Conservation (phyloP, 2,888 invertebrate species). For the Pterostichus niger region DNA sequence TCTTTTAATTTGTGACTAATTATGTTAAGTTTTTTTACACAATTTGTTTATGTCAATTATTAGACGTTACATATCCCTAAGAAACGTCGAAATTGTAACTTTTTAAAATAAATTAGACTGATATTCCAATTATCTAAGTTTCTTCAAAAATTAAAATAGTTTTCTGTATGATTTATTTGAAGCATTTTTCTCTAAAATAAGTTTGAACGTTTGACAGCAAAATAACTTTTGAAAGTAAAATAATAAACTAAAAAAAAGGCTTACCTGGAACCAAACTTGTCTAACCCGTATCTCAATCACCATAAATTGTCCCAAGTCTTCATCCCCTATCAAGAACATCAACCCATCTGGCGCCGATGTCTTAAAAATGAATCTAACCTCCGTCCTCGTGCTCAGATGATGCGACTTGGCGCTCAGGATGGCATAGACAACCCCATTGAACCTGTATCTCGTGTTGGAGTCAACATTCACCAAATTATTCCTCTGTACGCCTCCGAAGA, state of each 20-base stretch:
- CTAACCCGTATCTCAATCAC: conserved; percentile 91
- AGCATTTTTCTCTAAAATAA: too few relatives aligned
- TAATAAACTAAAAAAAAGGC: not conserved
- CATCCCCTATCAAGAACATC: conserved; percentile 90
- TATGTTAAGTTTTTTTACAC: too few relatives aligned
- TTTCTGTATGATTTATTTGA: too few relatives aligned
- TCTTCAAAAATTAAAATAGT: too few relatives aligned
- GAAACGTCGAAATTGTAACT: too few relatives aligned
- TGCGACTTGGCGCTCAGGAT: conserved; percentile 84
- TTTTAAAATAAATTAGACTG: too few relatives aligned
- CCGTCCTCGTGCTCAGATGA: conserved; percentile 80
- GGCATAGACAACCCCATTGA: conserved; percentile 94
- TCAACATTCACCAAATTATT: conserved; percentile 84
- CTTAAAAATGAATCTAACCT: conserved; percentile 90
- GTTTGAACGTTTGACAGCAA: too few relatives aligned
- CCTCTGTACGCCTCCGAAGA: conserved; percentile 85
- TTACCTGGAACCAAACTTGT: conserved; percentile 84
- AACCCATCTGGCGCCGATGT: conserved; percentile 92
- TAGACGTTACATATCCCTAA: too few relatives aligned
- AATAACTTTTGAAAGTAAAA: too few relatives aligned
- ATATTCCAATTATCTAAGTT: too few relatives aligned
- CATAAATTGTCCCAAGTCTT: conserved; percentile 80
- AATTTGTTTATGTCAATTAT: too few relatives aligned
- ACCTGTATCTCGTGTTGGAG: conserved; percentile 89
- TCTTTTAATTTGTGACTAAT: too few relatives aligned